Evolutionary conservation across 2,888 invertebrate species (phyloP).

Genomic region (Seira ritae): DNA sequence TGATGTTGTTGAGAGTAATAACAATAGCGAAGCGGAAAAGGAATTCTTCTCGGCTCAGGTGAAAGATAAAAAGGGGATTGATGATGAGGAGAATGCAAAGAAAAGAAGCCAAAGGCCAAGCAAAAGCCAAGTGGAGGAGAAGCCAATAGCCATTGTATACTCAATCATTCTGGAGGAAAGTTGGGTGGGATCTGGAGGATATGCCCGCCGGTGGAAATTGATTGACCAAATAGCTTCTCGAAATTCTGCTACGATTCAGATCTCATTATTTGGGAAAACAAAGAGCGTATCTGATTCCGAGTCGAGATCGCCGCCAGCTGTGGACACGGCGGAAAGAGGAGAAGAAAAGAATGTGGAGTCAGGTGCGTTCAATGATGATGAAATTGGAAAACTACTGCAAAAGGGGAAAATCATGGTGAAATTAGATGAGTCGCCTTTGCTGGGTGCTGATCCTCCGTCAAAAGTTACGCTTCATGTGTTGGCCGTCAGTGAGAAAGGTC

Average conservation of each 20-base stretch:
- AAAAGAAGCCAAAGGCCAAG: not conserved
- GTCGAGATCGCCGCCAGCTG: not conserved
- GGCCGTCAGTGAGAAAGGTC: slow-evolving; percentile 49
- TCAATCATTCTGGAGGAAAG: slow-evolving; percentile 54
- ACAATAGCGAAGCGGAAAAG: slow-evolving; percentile 53
- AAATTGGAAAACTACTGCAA: not conserved
- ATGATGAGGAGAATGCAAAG: slow-evolving; percentile 23
- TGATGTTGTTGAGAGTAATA: slow-evolving; percentile 32
- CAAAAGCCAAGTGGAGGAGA: not conserved
- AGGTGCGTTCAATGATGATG: slow-evolving; percentile 32
- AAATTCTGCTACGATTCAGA: slow-evolving; percentile 44
- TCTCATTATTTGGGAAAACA: slow-evolving; percentile 58
- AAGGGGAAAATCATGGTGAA: slow-evolving; percentile 24
- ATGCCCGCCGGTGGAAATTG: slow-evolving; percentile 61
- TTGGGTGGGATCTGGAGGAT: slow-evolving; percentile 35
- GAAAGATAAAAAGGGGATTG: slow-evolving; percentile 57
- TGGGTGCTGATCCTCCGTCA: slow-evolving; percentile 46
- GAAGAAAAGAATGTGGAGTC: slow-evolving; percentile 30
- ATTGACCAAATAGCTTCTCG: slow-evolving; percentile 61
- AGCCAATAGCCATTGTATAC: slow-evolving; percentile 36
- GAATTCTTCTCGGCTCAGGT: slow-evolving; percentile 45
- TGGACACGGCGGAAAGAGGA: too few species aligned
- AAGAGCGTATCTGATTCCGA: not conserved
- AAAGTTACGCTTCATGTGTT: slow-evolving; percentile 54
- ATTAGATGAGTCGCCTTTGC: slow-evolving; percentile 3